Percentiles rank a stretch among this genome's conserved stretches.
Evolutionary conservation across 2,113 vertebrate genomes (phyloP).

Genomic region (Pelecanoides urinatrix): DNA sequence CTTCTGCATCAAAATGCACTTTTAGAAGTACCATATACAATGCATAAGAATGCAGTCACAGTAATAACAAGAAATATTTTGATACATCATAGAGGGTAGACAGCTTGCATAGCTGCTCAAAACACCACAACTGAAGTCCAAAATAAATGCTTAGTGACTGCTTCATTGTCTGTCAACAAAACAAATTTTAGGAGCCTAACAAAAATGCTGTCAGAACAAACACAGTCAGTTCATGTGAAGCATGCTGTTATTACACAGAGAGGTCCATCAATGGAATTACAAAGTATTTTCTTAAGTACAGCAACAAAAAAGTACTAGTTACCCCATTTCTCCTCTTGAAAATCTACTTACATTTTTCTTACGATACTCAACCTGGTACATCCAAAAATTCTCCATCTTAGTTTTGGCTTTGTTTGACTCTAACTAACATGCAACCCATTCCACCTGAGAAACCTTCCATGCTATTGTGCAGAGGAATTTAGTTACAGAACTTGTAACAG

Average conservation of each 20-base stretch:
- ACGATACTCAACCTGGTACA: constrained; percentile 80
- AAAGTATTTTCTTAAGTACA: background rate
- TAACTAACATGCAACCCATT: background rate
- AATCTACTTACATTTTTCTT: constrained; percentile 74
- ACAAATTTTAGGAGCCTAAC: background rate
- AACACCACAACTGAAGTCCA: background rate
- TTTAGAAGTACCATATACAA: background rate
- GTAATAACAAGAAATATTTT: background rate
- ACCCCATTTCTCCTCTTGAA: background rate
- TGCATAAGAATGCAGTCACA: background rate
- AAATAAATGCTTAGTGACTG: background rate
- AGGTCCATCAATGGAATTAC: background rate
- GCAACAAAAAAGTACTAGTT: background rate
- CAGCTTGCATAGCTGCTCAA: background rate
- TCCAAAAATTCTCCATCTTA: constrained; percentile 95
- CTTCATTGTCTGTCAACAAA: background rate
- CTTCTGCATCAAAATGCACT: background rate
- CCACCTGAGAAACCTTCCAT: constrained; percentile 18
- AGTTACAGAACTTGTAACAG: constrained; percentile 65
- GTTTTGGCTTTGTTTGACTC: background rate
- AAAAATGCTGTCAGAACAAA: background rate
- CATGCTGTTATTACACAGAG: background rate
- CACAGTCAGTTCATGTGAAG: background rate
- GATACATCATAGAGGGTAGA: background rate
- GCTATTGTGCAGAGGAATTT: constrained; percentile 45